phyloP scores from a whole-genome alignment of 2,888 invertebrate species.

The Hemicrepidius hirtus region DNA sequence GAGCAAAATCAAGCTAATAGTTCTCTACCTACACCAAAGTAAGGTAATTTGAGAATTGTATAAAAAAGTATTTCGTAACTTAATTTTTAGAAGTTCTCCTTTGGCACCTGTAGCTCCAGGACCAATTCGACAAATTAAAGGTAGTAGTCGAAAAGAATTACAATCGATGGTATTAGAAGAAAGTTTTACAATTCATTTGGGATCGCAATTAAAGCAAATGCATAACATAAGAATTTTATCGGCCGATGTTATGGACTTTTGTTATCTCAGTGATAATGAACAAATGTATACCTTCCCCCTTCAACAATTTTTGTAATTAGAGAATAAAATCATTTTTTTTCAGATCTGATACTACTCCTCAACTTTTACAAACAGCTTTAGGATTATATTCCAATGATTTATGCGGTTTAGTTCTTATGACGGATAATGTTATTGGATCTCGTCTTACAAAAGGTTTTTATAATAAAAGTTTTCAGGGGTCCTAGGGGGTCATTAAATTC shows the following conservation, averaged over 20 bases:
- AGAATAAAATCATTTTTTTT: too few relatives aligned
- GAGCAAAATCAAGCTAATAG: slow-evolving; percentile 81
- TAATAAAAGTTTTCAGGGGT: too few relatives aligned
- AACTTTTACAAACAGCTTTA: slow-evolving; percentile 93
- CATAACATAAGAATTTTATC: slow-evolving; percentile 96
- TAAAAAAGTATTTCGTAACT: slow-evolving; percentile 8
- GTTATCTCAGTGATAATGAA: slow-evolving; percentile 72
- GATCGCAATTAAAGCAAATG: slow-evolving; percentile 98
- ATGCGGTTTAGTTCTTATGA: slow-evolving; percentile 89
- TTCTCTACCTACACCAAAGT: slow-evolving; percentile 75
- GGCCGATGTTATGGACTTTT: slow-evolving; percentile 88
- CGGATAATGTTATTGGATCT: slow-evolving; percentile 74
- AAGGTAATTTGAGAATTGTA: slow-evolving; percentile 56
- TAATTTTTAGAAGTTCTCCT: slow-evolving; percentile 71
- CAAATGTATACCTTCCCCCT: slow-evolving; percentile 49
- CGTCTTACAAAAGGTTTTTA: slow-evolving; percentile 65
- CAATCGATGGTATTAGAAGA: slow-evolving; percentile 81
- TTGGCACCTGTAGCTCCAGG: slow-evolving; percentile 67
- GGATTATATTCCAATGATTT: slow-evolving; percentile 95
- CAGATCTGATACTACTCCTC: slow-evolving; percentile 80
- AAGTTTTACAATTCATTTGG: slow-evolving; percentile 98
- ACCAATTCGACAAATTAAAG: slow-evolving; percentile 40
- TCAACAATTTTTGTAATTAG: neutral
- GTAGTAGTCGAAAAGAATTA: slow-evolving; percentile 47
- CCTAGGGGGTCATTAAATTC: too few relatives aligned